Evolutionary conservation across 2,888 invertebrate species (phyloP).

Genomic region (Ophion slaviceki): DNA sequence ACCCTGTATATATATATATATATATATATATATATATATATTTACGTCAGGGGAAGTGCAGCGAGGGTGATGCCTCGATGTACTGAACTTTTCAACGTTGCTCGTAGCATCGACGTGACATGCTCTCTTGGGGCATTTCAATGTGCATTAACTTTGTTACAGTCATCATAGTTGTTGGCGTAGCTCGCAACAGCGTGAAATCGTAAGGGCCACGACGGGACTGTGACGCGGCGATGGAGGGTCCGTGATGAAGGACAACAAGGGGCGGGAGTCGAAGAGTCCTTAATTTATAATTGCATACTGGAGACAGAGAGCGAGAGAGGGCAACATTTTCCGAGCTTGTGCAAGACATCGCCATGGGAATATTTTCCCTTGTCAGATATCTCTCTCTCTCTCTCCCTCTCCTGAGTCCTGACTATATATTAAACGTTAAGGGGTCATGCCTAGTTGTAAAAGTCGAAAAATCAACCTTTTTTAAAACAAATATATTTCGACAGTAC

Average conservation of each 20-base stretch:
- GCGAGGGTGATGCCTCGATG: neutral
- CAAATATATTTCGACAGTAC: too few species aligned
- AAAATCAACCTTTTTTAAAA: too few species aligned
- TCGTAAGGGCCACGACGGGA: neutral
- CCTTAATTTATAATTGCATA: slow-evolving; percentile 54
- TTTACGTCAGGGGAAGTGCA: neutral
- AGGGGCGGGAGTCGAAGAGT: slow-evolving; percentile 5
- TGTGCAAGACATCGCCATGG: neutral
- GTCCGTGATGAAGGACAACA: neutral
- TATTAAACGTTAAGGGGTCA: too few species aligned
- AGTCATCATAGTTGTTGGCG: slow-evolving; percentile 8
- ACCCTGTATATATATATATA: too few species aligned
- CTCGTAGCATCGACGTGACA: slow-evolving; percentile 7
- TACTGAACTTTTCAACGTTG: slow-evolving; percentile 7
- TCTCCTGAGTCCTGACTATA: neutral
- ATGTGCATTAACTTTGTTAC: slow-evolving; percentile 33
- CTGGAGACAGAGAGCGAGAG: neutral
- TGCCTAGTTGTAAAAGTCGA: too few species aligned
- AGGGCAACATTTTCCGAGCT: slow-evolving; percentile 28
- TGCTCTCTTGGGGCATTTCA: slow-evolving; percentile 15
- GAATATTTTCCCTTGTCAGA: neutral
- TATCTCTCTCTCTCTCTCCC: neutral
- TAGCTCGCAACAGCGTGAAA: neutral
- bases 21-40: too few species aligned
- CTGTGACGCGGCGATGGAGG: neutral